phyloP scores from a whole-genome alignment of 2,797 vertebrate genomes.

The Danio albolineatus region DNA sequence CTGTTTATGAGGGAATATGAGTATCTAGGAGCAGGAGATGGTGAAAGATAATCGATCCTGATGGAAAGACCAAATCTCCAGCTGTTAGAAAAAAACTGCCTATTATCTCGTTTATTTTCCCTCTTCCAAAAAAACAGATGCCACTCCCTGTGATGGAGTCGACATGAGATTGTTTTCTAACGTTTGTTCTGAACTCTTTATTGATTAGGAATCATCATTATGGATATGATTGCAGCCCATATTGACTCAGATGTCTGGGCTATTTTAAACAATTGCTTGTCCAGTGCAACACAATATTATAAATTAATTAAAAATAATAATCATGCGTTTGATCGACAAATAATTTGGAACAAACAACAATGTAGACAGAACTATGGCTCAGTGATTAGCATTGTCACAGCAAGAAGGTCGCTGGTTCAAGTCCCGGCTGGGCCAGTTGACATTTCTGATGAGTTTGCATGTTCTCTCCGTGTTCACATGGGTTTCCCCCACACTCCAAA shows the following conservation, averaged over 20 bases:
- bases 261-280: background rate
- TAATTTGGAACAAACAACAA: background rate
- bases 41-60: constrained; percentile 46
- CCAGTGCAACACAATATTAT: background rate
- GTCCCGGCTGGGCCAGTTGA: no score
- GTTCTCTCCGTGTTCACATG: no score
- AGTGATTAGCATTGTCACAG: no score
- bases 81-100: constrained; percentile 32
- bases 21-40: constrained; percentile 41
- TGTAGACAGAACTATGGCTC: no score
- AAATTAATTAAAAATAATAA: constrained; percentile 2
- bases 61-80: constrained; percentile 39
- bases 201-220: constrained; percentile 14
- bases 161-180: constrained; percentile 1
- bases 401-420: no score
- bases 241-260: background rate
- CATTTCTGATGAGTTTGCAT: no score
- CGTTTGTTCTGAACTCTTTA: background rate
- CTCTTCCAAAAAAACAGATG: background rate
- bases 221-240: background rate
- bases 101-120: background rate
- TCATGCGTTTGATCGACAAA: background rate
- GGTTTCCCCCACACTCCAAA: no score
- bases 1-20: constrained; percentile 15
- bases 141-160: background rate